phyloP scores from a whole-genome alignment of 2,888 invertebrate species.

The Ectemnius cavifrons region DNA sequence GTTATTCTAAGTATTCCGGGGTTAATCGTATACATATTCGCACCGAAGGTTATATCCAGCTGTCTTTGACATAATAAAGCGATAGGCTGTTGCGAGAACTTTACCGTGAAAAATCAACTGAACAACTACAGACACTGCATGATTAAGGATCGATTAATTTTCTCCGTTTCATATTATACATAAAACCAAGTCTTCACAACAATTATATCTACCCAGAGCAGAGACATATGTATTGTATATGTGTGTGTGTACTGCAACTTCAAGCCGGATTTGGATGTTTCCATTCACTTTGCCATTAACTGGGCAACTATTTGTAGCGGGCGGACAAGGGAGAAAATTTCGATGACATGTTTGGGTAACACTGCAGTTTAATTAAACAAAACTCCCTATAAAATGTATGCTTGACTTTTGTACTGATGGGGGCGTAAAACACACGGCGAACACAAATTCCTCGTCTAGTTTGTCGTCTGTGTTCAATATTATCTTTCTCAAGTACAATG shows the following conservation, averaged over 20 bases:
- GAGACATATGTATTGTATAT: slow-evolving; percentile 31
- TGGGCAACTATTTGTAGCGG: too few species aligned
- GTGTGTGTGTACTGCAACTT: slow-evolving; percentile 32
- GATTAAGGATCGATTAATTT: slow-evolving; percentile 37
- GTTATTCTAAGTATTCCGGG: slow-evolving; percentile 9
- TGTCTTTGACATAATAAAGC: slow-evolving; percentile 22
- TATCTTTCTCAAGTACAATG: slow-evolving; percentile 32
- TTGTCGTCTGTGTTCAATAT: slow-evolving; percentile 26
- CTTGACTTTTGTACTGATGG: background rate
- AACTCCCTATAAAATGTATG: too few species aligned
- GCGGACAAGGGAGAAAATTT: too few species aligned
- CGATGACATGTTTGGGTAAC: too few species aligned
- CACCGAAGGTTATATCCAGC: slow-evolving; percentile 48
- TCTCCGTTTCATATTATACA: slow-evolving; percentile 56
- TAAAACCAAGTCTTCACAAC: slow-evolving; percentile 34
- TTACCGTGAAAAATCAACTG: slow-evolving; percentile 31
- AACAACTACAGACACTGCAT: slow-evolving; percentile 29
- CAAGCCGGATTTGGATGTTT: slow-evolving; percentile 55
- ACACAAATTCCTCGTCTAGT: slow-evolving; percentile 26
- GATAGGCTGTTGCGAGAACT: slow-evolving; percentile 18
- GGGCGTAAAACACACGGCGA: slow-evolving; percentile 35
- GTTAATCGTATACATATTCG: slow-evolving; percentile 46
- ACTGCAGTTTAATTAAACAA: too few species aligned
- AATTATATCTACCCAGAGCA: slow-evolving; percentile 44
- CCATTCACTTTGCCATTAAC: slow-evolving; percentile 33